Evolutionary conservation across 2,797 vertebrate genomes (phyloP), one percentile per base, ranked within the genome.

Genomic region (Rhyacichthys aspro): DNA sequence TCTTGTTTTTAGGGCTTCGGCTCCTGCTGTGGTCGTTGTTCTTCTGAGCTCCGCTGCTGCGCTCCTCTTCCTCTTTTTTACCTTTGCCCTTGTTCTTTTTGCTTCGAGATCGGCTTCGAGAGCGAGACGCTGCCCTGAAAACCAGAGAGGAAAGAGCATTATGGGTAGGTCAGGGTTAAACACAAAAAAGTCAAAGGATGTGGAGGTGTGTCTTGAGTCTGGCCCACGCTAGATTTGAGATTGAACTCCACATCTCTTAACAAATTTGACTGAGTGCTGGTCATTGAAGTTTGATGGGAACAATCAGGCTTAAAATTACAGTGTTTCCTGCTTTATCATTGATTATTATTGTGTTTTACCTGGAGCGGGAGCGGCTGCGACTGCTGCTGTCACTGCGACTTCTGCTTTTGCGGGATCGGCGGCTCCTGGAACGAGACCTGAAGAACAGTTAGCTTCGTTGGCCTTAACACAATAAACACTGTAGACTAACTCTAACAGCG

Each of bases 381-480:
- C 94, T 94, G 89, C 94, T 97, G 84, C 95, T 96, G 50, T 92
- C 94, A 37, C 94, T 96, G 63, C 88, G 94, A 86, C 96, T 98
- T 81, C 94, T 93, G 84, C 96, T 96, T 90, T 97, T 97, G 16
- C 92, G 95, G 36, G 96, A 97, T 59, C 95, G 91, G 78, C 96
- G 93, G 90, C 96, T 98, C 77, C 95, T 94, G 84, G 96, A 98
- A 68, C 93, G 95, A 81, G 96, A 98, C 88, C 96, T 98, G 78
- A 5, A 9, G 7, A 41, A 2, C 11, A 34, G 32, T 36, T 17
- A 36, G 41, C n/a, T 4, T 36, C 18, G 8, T 32, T 49, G 14
- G 15, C 28, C 19, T 32, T 2, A 16, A 16, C 11, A 16, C 18
- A 32, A 43, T 5, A 16, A 23, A 32, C 44, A 58, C 33, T 16